Base-by-base conservation (phyloP, 2,888 invertebrate genomes). In the Gastrophysa polygoni region DNA sequence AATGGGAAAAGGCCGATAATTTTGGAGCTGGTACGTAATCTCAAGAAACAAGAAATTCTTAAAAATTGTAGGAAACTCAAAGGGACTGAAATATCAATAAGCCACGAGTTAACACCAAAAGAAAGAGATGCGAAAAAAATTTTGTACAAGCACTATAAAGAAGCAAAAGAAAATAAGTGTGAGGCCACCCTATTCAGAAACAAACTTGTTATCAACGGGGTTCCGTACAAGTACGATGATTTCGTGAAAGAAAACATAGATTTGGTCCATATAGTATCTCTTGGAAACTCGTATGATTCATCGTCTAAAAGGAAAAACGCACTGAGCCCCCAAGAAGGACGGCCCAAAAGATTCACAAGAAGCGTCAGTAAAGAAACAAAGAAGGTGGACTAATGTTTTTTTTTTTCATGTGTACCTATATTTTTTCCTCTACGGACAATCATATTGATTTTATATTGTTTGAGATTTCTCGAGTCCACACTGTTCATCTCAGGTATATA, bases 161-260 rank as follows among this genome's bases (percentile, higher is more conserved):
- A 18, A 47, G 47, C 20, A 10, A 47, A 47, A 8, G 20, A 20
- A 46, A 46, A 47, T 21, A 5, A 47, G 20, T 47, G 18, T 20
- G 47, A 47, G 21, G 47, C 18, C 8, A 47, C 47, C 7, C 47
- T 47, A 18, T n/a, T 47, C 20, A 47, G 21, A 47, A 47, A 47
- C 47, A 47, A 47, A 24, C 24, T 24, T 24, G 24, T 24, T 24
- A 24, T 24, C 24, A 24, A 24, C 47, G 47, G 47, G 17, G 47
- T 47, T 10, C 8, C 47, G 47, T 47, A 47, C 20, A 47, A n/a
- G 47, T 47, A 47, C n/a, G 47, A 47, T 20, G 47, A 47, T 47
- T 20, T 47, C 47, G 11, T 21, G 21, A 47, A 47, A 21, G 47
- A 47, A 47, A 24, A 24, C 24, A 24, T 24, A 24, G 24, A 24